These are phyloP conservation scores for Scopus umbretta DNA, from an alignment of 2,113 vertebrate species.

Conservation along the genomic window DNA sequence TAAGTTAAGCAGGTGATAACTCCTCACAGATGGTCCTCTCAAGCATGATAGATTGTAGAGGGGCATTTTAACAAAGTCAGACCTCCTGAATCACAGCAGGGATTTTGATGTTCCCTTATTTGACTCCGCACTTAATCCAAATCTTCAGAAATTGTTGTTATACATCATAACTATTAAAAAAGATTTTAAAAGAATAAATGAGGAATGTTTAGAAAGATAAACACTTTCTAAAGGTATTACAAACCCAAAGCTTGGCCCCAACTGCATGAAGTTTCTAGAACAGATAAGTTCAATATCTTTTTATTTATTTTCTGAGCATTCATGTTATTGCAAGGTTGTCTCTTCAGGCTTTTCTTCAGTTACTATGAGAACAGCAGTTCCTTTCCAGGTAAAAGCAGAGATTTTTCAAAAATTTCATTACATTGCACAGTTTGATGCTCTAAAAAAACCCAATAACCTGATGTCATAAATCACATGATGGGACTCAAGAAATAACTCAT, in stretches of 20 bases:
- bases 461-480: background rate
- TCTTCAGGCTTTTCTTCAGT: background rate
- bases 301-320: background rate
- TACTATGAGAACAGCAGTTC: background rate
- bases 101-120: background rate
- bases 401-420: background rate
- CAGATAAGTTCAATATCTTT: background rate
- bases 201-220: background rate
- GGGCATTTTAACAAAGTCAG: background rate
- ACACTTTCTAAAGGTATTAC: background rate
- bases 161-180: background rate
- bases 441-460: background rate
- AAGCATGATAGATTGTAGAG: background rate
- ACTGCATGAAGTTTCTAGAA: background rate
- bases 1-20: background rate
- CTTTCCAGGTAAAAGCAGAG: background rate
- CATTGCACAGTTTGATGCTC: background rate
- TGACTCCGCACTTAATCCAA: background rate
- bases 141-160: background rate
- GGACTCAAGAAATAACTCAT: background rate
- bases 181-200: background rate
- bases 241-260: background rate
- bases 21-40: background rate
- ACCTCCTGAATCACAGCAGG: background rate
- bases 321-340: background rate